These are phyloP conservation scores for Trichacis sp. DNA, from an alignment of 2,888 invertebrate genomes.

Conservation along the genomic window DNA sequence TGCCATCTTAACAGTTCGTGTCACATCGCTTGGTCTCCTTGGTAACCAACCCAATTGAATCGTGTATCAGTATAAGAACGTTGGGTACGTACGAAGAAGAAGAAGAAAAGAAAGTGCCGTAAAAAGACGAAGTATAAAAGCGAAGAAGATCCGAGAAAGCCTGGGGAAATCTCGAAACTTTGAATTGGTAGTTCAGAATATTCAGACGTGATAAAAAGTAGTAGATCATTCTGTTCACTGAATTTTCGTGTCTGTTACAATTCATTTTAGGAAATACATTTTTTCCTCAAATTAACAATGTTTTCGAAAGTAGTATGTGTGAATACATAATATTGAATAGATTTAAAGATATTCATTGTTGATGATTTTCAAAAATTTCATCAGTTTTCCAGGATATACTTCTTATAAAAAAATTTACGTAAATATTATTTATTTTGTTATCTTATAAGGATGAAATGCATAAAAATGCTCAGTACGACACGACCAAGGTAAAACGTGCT, in stretches of 20 bases:
- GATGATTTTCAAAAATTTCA: too few species aligned
- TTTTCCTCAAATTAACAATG: too few species aligned
- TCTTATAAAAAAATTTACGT: too few species aligned
- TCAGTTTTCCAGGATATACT: too few species aligned
- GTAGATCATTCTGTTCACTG: conserved; percentile 6
- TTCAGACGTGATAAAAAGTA: conserved; percentile 40
- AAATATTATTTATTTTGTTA: too few species aligned
- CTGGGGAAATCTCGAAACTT: conserved; percentile 65
- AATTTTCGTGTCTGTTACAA: conserved; percentile 4
- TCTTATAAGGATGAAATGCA: too few species aligned
- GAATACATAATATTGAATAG: too few species aligned
- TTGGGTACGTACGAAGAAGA: conserved; percentile 44
- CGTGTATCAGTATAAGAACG: conserved; percentile 61
- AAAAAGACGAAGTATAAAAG: conserved; percentile 39
- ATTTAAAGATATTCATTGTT: too few species aligned
- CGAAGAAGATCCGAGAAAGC: conserved; percentile 45
- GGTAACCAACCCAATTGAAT: conserved; percentile 64
- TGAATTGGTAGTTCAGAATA: conserved; percentile 61
- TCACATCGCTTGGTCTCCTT: conserved; percentile 64
- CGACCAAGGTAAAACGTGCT: conserved; percentile 26
- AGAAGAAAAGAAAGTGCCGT: conserved; percentile 27
- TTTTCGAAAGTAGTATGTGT: too few species aligned
- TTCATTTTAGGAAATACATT: too few species aligned
- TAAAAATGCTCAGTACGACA: too few species aligned
- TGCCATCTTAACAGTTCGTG: conserved; percentile 64